Evolutionary conservation across 2,888 invertebrate genomes (phyloP).

Genomic region (Cybosia mesomella): DNA sequence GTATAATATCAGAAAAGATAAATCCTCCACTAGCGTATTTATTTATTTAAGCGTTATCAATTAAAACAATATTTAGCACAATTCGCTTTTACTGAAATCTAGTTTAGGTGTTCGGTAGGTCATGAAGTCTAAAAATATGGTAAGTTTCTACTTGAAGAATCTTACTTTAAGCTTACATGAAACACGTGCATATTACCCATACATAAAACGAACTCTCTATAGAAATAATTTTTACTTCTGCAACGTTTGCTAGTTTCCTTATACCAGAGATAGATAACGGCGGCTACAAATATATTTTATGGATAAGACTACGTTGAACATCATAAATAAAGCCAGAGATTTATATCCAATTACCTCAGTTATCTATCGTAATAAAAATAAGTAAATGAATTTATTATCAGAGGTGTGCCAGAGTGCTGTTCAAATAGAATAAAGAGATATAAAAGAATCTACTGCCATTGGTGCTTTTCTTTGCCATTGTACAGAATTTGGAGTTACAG

Average conservation of each 20-base stretch:
- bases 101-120: too few species aligned
- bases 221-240: conserved; percentile 5
- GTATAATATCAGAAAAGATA: too few species aligned
- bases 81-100: too few species aligned
- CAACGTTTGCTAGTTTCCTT: conserved; percentile 16
- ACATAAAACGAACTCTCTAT: not conserved
- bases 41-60: too few species aligned
- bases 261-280: conserved; percentile 17
- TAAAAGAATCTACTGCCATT: not conserved
- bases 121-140: too few species aligned
- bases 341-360: conserved; percentile 65
- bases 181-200: not conserved
- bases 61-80: too few species aligned
- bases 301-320: conserved; percentile 43
- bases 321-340: conserved; percentile 63
- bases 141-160: not conserved
- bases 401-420: conserved; percentile 10
- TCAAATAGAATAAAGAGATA: conserved; percentile 4
- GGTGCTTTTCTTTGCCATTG: not conserved
- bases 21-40: too few species aligned
- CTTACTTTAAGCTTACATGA: not conserved
- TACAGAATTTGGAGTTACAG: not conserved
- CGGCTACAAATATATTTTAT: conserved; percentile 52
- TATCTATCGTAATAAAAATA: conserved; percentile 62
- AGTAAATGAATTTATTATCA: conserved; percentile 57